Percentiles rank a stretch among this genome's conserved stretches.
phyloP scores from a whole-genome alignment of 2,113 vertebrate genomes.

The Stegastes partitus region DNA sequence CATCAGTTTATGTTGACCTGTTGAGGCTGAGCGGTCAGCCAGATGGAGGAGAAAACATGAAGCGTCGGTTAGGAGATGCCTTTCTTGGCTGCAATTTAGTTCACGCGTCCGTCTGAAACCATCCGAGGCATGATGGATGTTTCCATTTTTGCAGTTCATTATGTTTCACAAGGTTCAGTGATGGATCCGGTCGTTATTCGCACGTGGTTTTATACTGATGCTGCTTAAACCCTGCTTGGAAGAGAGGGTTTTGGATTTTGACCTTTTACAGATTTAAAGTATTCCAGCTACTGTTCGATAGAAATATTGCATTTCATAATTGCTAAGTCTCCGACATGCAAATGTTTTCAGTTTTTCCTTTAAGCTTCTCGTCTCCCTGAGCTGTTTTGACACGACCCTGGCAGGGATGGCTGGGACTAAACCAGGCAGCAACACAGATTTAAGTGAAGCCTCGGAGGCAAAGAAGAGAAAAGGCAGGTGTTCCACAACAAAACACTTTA shows the following conservation, averaged over 20 bases:
- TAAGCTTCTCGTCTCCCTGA: background rate
- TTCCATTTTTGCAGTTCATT: conserved; percentile 8
- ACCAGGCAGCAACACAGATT: conserved; percentile 7
- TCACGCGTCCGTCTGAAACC: background rate
- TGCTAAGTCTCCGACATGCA: background rate
- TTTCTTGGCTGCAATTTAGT: background rate
- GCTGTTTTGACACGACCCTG: conserved; percentile 11
- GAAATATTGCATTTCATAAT: background rate
- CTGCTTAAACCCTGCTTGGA: background rate
- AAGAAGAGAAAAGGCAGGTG: conserved; percentile 9
- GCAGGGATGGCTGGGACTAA: background rate
- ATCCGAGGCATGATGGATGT: conserved; percentile 24
- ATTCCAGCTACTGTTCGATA: background rate
- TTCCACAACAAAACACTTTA: conserved; percentile 60
- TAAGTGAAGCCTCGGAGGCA: conserved; percentile 13
- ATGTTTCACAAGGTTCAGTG: background rate
- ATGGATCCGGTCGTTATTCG: background rate
- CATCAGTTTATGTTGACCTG: conserved; percentile 8
- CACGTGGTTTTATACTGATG: background rate
- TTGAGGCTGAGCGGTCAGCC: background rate
- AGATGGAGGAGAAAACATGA: background rate
- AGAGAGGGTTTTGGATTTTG: background rate
- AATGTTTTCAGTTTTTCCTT: background rate
- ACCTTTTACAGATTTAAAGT: background rate
- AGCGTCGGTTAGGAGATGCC: conserved; percentile 11